Evolutionary conservation across 1,140 invertebrate genomes (phyloP), one percentile per base, ranked within the genome.

Genomic region (Drosophila persimilis): DNA sequence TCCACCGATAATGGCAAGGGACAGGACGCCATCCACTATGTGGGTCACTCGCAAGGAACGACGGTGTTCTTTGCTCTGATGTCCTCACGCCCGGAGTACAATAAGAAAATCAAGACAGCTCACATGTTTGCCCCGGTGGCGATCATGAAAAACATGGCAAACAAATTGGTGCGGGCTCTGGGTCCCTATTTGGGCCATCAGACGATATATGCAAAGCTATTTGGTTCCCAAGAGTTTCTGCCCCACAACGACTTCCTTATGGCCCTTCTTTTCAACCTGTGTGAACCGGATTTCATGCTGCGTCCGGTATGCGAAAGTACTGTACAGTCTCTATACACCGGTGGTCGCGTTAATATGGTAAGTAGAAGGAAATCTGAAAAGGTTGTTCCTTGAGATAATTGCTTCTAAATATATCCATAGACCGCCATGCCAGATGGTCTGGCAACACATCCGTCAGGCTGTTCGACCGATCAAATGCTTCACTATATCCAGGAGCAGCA

Each of bases 31-130:
- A 73, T 95, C 24, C 91, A 92, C 43, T 96, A 95, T 76, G 91
- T 96, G 15, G 95, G 95, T 6, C 94, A 95, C 80, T 94, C 93
- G 3, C 93, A 93, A 85, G 93, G 94, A 13, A 93, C 93, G 0
- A 94, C 94, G 0, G 85, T 80, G 0, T 93, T 94, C 50, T 92
- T 94, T 24, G 92, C 93, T 0, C 77, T 94, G 57, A 79, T 85
- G 54, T 92, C 93, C 1, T 69, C 91, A 69, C 89, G 74, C n/a
- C 93, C 94, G 0, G 92, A 94, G 54, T 95, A 95, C 70, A 94
- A 94, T 57, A 50, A 77, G 1, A 93, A 94, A 83, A 93, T 94
- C 22, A 86, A 81, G 47, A 90, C 88, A 0, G 90, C 91, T 31
- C 90, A 94, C 48, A 92, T 94, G 59, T 91, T 95, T 24, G 94